Conservation (phyloP, 2,888 invertebrate species). For the Patella pellucida region DNA sequence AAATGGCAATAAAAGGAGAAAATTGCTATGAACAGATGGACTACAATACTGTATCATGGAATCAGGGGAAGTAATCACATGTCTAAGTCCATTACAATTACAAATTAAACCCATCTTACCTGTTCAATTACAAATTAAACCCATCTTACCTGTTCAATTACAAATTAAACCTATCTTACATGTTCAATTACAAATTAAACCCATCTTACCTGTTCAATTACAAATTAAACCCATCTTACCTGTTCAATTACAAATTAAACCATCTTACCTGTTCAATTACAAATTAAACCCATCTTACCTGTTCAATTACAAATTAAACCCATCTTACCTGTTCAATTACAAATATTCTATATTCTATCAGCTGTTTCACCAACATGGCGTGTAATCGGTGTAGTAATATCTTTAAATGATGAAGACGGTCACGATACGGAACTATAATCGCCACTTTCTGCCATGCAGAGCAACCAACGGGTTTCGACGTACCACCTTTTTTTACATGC, state of each 20-base stretch:
- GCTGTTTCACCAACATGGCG: constrained; percentile 58
- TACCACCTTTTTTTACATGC: constrained; percentile 51
- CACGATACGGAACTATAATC: constrained; percentile 61
- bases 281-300: not conserved
- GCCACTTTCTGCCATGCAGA: constrained; percentile 61
- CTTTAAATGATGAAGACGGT: constrained; percentile 56
- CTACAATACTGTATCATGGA: no score
- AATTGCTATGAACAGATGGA: no score
- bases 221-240: no score
- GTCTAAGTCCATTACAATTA: no score
- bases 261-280: not conserved
- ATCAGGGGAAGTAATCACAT: not conserved
- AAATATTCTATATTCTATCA: constrained; percentile 58
- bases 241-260: no score
- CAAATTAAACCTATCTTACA: not conserved
- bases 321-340: constrained; percentile 61
- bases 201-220: no score
- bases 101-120: no score
- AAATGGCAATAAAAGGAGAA: not conserved
- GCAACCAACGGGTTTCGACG: constrained; percentile 57
- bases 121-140: no score
- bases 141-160: not conserved
- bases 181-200: not conserved
- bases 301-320: not conserved
- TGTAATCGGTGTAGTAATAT: constrained; percentile 58